Evolutionary conservation across 2,888 invertebrate species (phyloP), one percentile per base, ranked within the genome.

Genomic region (Teleogryllus oceanicus): DNA sequence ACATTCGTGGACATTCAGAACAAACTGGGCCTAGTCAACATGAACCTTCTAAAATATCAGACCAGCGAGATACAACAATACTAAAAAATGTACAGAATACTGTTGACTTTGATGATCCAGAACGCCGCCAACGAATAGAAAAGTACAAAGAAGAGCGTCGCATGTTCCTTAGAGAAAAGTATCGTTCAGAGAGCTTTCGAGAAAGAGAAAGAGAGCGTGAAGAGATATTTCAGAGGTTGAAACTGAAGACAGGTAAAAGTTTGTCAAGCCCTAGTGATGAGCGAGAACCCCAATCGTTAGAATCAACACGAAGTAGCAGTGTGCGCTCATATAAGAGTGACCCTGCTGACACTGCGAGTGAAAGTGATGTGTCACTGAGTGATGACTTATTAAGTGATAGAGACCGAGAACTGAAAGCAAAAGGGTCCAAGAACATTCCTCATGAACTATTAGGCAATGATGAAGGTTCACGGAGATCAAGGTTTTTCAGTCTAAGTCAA

Each of bases 101-200:
- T 13, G 80, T 85, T 2, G 85, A 85, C 37, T 87, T 90, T 74
- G 91, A 93, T 82, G 86, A 87, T 80, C 85, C 85, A 81, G 85
- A 92, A 37, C 93, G 94, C 84, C 88, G 96, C 77, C 96, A 96
- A 85, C 88, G 96, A 77, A 95, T 96, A 83, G 96, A 96, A 87
- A 93, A 94, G 86, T 96, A 96, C 86, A 96, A 96, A 87, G 95
- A 96, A 85, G 96, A 96, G 85, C 88, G 96, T n/a, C 89, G 96
- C 78, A 93, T 92, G 83, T 94, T 95, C 84, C 87, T 96, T 18
- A 90, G 95, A 77, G 95, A 96, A 85, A 96, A 95, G 86, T 96
- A 95, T 86, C 93, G 94, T 82, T 93, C 94, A 11, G 87, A 87
- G 81, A 85, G 85, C 82, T 85, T 87, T 82, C 84, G 85, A 76